phyloP scores from a whole-genome alignment of 1,140 invertebrate species.

The Calliopsis andreniformis region DNA sequence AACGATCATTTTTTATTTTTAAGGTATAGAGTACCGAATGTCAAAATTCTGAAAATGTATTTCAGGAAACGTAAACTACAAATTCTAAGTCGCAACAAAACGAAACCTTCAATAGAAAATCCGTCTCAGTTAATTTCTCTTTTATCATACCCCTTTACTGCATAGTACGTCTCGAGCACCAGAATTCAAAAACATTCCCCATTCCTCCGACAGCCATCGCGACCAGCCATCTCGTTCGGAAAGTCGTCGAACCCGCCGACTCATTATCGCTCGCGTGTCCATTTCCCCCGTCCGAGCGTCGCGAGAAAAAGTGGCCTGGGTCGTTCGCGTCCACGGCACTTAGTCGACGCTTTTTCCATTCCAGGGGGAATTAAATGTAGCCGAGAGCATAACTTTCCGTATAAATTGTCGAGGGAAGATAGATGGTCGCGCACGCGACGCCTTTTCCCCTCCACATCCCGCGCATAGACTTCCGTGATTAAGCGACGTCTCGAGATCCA shows the following conservation, averaged over 20 bases:
- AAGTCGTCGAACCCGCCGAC: slow-evolving; percentile 7
- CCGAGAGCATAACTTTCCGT: background rate
- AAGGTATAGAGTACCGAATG: no score
- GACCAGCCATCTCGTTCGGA: background rate
- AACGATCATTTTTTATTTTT: no score
- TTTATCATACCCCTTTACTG: no score
- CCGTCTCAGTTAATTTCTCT: no score
- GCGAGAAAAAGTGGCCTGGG: background rate
- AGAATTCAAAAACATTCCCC: no score
- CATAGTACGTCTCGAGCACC: no score
- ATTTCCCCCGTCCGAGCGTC: no score
- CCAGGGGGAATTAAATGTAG: slow-evolving; percentile 19
- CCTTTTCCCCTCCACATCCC: background rate
- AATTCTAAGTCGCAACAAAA: no score
- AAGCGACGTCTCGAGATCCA: slow-evolving; percentile 53
- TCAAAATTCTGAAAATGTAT: no score
- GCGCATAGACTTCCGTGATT: slow-evolving; percentile 42
- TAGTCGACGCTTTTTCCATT: background rate
- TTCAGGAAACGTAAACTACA: no score
- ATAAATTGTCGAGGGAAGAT: background rate
- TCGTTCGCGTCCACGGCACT: background rate
- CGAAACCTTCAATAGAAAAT: no score
- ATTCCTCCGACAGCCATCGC: no score
- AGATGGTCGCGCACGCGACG: slow-evolving; percentile 19
- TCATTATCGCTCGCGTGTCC: background rate